These are phyloP conservation scores for Apaloderma vittatum DNA, from an alignment of 2,113 vertebrate species.

Conservation along the genomic window DNA sequence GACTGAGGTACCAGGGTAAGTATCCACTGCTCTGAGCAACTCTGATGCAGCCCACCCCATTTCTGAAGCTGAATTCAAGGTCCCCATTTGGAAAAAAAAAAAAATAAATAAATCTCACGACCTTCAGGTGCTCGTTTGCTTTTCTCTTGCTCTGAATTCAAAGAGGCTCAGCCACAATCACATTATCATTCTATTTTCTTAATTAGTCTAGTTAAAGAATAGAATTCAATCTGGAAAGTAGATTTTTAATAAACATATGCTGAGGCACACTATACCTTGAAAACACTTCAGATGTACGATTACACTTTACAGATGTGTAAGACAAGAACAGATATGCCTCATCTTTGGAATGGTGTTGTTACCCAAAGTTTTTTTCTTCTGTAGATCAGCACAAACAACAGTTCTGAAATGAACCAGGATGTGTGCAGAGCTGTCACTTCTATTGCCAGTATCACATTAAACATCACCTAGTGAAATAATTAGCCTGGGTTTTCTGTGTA, in stretches of 20 bases:
- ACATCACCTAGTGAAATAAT: not conserved
- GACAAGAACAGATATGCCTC: not conserved
- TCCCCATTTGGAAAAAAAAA: not conserved
- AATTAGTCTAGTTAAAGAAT: not conserved
- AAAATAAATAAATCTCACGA: no score
- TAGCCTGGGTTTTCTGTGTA: not conserved
- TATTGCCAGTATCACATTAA: not conserved
- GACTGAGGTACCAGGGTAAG: not conserved
- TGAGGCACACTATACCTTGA: not conserved
- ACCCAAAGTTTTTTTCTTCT: not conserved
- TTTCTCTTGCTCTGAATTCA: not conserved
- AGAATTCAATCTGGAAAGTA: not conserved
- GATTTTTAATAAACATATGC: constrained; percentile 23
- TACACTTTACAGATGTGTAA: constrained; percentile 1
- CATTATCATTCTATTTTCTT: not conserved
- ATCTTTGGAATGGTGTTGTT: not conserved
- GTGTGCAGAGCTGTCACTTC: not conserved
- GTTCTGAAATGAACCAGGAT: not conserved
- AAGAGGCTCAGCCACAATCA: not conserved
- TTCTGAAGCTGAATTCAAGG: not conserved
- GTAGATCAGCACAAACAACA: not conserved
- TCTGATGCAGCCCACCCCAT: rapidly evolving
- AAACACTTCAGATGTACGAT: not conserved
- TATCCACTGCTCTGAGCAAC: not conserved
- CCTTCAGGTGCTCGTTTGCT: not conserved